Evolutionary conservation across 2,113 vertebrate species (phyloP).

Genomic region (Vanacampus margaritifer): DNA sequence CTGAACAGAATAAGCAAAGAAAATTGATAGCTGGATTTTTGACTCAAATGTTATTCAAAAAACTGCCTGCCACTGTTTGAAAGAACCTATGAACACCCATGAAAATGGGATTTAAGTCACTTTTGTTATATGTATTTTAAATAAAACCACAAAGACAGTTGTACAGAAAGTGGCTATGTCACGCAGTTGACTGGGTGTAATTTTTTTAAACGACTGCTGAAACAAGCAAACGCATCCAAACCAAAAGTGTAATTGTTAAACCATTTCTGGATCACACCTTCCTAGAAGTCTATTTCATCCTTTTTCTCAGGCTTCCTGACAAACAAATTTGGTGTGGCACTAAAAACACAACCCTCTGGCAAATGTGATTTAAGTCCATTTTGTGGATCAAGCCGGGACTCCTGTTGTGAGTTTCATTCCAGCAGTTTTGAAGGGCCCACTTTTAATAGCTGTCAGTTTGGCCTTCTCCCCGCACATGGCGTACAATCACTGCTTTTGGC

Average conservation of each 20-base stretch:
- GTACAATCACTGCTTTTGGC: background rate
- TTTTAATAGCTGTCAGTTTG: background rate
- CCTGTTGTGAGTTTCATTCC: background rate
- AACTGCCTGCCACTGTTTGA: too few relatives aligned
- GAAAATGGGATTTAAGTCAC: too few relatives aligned
- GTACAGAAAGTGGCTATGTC: background rate
- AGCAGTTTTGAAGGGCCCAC: background rate
- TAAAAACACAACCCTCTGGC: background rate
- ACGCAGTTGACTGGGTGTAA: background rate
- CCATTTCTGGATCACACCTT: background rate
- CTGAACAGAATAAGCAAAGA: too few relatives aligned
- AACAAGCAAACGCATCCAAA: background rate
- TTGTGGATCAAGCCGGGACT: background rate
- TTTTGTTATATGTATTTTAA: background rate
- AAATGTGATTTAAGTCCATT: background rate
- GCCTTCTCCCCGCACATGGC: background rate
- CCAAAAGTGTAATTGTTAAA: background rate
- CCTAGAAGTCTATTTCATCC: background rate
- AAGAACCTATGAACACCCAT: too few relatives aligned
- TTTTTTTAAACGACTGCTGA: background rate
- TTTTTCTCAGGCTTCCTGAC: background rate
- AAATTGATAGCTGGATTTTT: too few relatives aligned
- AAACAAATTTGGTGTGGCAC: background rate
- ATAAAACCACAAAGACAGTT: background rate
- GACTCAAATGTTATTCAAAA: too few relatives aligned